Evolutionary conservation across 2,797 vertebrate species (phyloP).

Genomic region (Melanotaenia trifasciata): DNA sequence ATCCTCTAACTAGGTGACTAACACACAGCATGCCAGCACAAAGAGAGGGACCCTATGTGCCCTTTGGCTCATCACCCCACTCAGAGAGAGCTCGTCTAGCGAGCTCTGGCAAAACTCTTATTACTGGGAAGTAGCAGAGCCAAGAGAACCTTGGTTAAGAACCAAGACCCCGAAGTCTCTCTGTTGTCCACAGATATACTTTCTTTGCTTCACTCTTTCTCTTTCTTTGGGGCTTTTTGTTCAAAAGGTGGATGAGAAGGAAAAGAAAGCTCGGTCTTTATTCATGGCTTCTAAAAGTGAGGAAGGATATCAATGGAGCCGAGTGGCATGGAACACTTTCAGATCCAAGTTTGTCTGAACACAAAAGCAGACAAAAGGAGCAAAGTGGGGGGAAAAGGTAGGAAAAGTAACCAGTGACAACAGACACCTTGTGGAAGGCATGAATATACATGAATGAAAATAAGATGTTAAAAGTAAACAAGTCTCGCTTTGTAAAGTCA

Average conservation of each 20-base stretch:
- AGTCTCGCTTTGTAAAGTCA: conserved; percentile 27
- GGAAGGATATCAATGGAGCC: conserved; percentile 53
- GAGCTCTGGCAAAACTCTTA: conserved; percentile 59
- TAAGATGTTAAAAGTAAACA: conserved; percentile 42
- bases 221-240: conserved; percentile 60
- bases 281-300: conserved; percentile 37
- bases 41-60: conserved; percentile 50
- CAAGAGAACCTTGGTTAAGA: conserved; percentile 61
- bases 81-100: conserved; percentile 67
- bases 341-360: conserved; percentile 61
- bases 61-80: conserved; percentile 69
- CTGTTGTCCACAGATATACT: conserved; percentile 49
- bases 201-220: conserved; percentile 41
- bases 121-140: conserved; percentile 47
- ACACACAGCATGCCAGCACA: conserved; percentile 48
- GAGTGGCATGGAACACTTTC: conserved; percentile 55
- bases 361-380: conserved; percentile 44
- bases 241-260: conserved; percentile 44
- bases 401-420: conserved; percentile 44
- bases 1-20: conserved; percentile 49
- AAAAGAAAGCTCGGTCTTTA: conserved; percentile 53
- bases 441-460: conserved; percentile 46
- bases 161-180: conserved; percentile 61
- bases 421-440: conserved; percentile 16
- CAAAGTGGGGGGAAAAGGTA: conserved; percentile 23